A percentile compares a stretch with the other conserved stretches of the same genome.
Conservation (phyloP, 2,888 invertebrate genomes). For the Torymus tubicola region DNA sequence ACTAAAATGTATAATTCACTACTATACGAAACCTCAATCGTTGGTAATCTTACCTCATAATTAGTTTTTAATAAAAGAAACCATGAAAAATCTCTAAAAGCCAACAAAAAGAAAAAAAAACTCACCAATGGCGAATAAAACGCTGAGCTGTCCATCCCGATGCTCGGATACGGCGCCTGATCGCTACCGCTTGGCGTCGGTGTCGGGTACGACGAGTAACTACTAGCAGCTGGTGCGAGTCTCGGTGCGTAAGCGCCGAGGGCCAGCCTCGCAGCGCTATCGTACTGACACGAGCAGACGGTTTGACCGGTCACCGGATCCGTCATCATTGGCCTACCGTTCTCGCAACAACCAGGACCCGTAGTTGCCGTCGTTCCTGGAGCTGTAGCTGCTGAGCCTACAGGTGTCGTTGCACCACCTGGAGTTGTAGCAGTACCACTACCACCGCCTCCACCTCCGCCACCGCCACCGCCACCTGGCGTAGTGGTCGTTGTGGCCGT, state of each 20-base stretch:
- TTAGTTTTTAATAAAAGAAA: neutral
- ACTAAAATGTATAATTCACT: no score
- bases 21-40: no score
- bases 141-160: constrained; percentile 94
- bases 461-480: constrained; percentile 60
- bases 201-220: constrained; percentile 89
- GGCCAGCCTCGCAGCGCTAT: constrained; percentile 88
- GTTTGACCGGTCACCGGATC: constrained; percentile 95
- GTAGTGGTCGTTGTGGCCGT: constrained; percentile 77
- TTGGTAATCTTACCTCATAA: no score
- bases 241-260: constrained; percentile 87
- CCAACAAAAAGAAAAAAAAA: neutral
- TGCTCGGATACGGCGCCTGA: constrained; percentile 94
- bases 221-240: constrained; percentile 83
- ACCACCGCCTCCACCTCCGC: constrained; percentile 75
- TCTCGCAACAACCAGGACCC: constrained; percentile 88
- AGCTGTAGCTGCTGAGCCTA: constrained; percentile 64
- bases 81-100: neutral
- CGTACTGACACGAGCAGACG: constrained; percentile 96
- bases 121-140: constrained; percentile 97
- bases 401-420: constrained; percentile 67
- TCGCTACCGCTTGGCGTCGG: constrained; percentile 93
- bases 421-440: constrained; percentile 63
- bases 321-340: constrained; percentile 93
- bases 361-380: constrained; percentile 63